Evolutionary conservation across 2,797 vertebrate species (phyloP), one percentile per base, ranked within the genome.

Genomic region (Lutjanus campechanus): DNA sequence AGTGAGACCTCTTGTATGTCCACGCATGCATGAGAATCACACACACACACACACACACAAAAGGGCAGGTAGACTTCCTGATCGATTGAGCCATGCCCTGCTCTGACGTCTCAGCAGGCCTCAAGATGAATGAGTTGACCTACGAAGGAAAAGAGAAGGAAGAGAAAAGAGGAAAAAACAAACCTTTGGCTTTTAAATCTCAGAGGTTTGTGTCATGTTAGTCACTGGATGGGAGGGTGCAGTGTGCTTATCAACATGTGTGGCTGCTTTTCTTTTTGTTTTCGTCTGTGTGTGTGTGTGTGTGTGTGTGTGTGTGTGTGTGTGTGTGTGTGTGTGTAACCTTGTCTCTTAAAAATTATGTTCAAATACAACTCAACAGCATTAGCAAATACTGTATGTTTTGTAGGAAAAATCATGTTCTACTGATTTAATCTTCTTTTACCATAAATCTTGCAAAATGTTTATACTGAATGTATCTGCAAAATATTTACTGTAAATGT

Each of bases 41-140:
- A 36, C 29, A 36, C 66, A 84, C 77, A 85, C 74, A 68, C 20
- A 49, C 16, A 54, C 66, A 72, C 59, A 65, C 43, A 76, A 91
- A 86, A 90, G 84, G 85, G 87, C 88, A 90, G 89, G 91, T 73
- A 73, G 86, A 85, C 85, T 85, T 89, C 86, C 88, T 95, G 94
- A 95, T 95, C 85, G 92, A 95, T 95, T 94, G 92, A 91, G 90
- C 89, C 61, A 11, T 83, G 92, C 82, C 80, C 90, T 67, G 82
- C 89, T 85, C 91, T 91, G 94, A 95, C 92, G 72, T 92, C 91
- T 89, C 81, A 83, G 88, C 85, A 87, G 86, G 50, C 86, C 87
- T 85, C 79, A 53, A 93, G 91, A 95, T 91, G 87, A 94, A 94
- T 94, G 91, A 93, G 89, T 79, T 85, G 90, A 93, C 90, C 93